Percentiles rank a stretch among this genome's conserved stretches.
These are phyloP conservation scores for Andrena chrysosceles DNA, from an alignment of 2,888 invertebrate species.

Conservation along the genomic window DNA sequence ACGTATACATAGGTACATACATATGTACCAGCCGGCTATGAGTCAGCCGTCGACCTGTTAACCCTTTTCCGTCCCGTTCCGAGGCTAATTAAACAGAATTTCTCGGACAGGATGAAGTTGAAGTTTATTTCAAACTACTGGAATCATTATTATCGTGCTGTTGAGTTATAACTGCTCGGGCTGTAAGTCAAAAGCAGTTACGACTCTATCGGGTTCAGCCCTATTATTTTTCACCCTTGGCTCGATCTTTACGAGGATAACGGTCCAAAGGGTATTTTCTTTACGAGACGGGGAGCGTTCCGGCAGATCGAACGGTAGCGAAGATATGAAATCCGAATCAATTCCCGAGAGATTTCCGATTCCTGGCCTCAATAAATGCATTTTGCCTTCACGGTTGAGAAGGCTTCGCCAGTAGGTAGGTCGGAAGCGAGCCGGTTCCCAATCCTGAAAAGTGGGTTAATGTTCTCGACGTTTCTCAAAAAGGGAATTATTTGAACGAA, in stretches of 20 bases:
- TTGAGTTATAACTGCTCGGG: background rate
- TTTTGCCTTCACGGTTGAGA: constrained; percentile 48
- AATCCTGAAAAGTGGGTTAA: constrained; percentile 47
- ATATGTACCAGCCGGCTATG: too few species aligned
- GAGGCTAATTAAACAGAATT: constrained; percentile 9
- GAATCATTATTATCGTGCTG: background rate
- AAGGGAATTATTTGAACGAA: constrained; percentile 31
- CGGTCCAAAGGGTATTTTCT: constrained; percentile 54
- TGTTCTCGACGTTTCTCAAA: constrained; percentile 33
- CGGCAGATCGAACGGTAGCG: constrained; percentile 49
- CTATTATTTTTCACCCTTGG: constrained; percentile 68
- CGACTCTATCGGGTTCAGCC: constrained; percentile 48
- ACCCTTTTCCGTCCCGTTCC: background rate
- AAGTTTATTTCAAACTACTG: background rate
- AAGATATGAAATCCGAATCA: constrained; percentile 67
- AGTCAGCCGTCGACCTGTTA: constrained; percentile 19
- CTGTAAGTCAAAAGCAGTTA: constrained; percentile 62
- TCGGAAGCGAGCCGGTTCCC: constrained; percentile 41
- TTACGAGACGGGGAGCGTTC: constrained; percentile 61
- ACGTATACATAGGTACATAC: background rate
- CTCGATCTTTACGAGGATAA: constrained; percentile 58
- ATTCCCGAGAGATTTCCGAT: constrained; percentile 60
- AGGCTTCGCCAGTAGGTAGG: constrained; percentile 37
- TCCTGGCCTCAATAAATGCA: constrained; percentile 58
- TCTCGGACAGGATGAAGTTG: constrained; percentile 5